phyloP scores from a whole-genome alignment of 2,888 invertebrate species.

The Schizotus pectinicornis region DNA sequence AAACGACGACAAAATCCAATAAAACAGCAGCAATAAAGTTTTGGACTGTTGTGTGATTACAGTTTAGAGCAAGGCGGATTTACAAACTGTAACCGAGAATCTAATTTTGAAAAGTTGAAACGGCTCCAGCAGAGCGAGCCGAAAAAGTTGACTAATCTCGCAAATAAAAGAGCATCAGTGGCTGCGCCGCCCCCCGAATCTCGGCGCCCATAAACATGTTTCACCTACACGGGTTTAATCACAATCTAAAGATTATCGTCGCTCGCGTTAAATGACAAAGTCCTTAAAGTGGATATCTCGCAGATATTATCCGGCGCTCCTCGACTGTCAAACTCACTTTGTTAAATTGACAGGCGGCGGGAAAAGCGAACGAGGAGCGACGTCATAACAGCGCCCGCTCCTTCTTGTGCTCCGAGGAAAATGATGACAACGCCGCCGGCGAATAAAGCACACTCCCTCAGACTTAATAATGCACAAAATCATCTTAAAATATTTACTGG shows the following conservation, averaged over 20 bases:
- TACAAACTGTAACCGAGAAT: conserved; percentile 25
- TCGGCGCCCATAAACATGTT: conserved; percentile 7
- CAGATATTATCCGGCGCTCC: conserved; percentile 32
- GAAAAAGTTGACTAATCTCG: conserved; percentile 9
- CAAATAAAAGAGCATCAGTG: conserved; percentile 7
- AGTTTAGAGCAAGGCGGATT: conserved; percentile 16
- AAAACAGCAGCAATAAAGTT: conserved; percentile 17
- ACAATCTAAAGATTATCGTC: conserved; percentile 29
- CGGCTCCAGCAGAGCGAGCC: no score
- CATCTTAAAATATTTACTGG: conserved; percentile 29
- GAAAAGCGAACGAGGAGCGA: conserved; percentile 27
- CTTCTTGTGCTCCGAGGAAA: conserved; percentile 24
- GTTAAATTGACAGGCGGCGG: conserved; percentile 34
- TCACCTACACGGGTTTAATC: conserved; percentile 27
- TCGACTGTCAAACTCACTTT: conserved; percentile 34
- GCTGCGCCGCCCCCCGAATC: neutral
- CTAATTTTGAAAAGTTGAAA: conserved; percentile 24
- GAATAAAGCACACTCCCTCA: conserved; percentile 31
- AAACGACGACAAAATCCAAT: conserved; percentile 8
- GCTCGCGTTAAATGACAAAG: conserved; percentile 28
- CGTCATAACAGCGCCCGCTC: conserved; percentile 26
- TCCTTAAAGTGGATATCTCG: conserved; percentile 33
- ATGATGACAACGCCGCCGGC: conserved; percentile 29
- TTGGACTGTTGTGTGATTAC: conserved; percentile 21
- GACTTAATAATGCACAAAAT: conserved; percentile 32